phyloP scores from a whole-genome alignment of 2,113 vertebrate genomes.

The Canis aureus region DNA sequence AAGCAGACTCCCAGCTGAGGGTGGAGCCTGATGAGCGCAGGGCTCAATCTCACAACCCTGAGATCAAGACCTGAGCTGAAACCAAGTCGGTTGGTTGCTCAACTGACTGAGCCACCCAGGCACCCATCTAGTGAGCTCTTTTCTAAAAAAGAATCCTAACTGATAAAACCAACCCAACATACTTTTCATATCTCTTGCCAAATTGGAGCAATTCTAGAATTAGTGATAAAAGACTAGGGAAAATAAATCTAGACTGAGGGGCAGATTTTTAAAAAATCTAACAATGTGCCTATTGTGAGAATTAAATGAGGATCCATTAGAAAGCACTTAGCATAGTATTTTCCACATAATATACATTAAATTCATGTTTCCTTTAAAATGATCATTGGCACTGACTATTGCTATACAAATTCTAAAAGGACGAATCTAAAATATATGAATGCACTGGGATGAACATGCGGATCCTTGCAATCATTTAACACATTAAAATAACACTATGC shows the following conservation, averaged over 20 bases:
- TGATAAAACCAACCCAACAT: neutral
- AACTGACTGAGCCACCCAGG: neutral
- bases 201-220: conserved; percentile 16
- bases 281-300: neutral
- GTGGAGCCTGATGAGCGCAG: neutral
- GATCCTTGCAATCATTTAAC: neutral
- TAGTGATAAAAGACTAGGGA: neutral
- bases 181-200: conserved; percentile 28
- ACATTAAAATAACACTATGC: neutral
- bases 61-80: neutral
- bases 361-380: neutral
- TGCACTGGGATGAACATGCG: neutral
- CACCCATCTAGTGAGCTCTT: neutral
- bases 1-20: neutral
- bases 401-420: conserved; percentile 42
- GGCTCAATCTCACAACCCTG: neutral
- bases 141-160: neutral
- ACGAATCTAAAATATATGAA: neutral
- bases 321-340: neutral
- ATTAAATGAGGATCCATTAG: neutral
- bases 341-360: neutral
- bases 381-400: neutral
- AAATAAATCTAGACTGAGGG: conserved; percentile 15
- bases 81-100: neutral
- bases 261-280: neutral